These are phyloP conservation scores for Cheilosia vernalis DNA, from an alignment of 2,888 invertebrate species.

Conservation along the genomic window DNA sequence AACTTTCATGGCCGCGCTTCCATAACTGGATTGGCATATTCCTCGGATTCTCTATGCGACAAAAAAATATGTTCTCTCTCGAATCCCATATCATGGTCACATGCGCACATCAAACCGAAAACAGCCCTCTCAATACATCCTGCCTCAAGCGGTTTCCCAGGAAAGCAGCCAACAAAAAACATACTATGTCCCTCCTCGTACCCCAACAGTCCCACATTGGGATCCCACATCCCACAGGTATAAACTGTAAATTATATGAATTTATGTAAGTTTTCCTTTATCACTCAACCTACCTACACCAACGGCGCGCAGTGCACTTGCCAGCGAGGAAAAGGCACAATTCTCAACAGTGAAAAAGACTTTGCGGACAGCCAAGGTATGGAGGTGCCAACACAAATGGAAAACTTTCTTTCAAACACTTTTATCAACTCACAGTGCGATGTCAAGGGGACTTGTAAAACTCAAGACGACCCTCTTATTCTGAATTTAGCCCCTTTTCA, in stretches of 20 bases:
- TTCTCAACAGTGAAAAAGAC: conserved; percentile 33
- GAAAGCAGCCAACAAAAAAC: background rate
- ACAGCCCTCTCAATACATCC: background rate
- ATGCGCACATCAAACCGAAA: conserved; percentile 47
- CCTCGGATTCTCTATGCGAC: conserved; percentile 9
- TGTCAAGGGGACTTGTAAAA: conserved; percentile 72
- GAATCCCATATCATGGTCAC: conserved; percentile 47
- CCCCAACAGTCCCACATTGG: background rate
- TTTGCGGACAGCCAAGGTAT: conserved; percentile 42
- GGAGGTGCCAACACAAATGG: conserved; percentile 70
- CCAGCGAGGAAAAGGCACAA: conserved; percentile 1
- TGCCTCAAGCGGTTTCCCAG: background rate
- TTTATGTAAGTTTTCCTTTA: conserved; percentile 73
- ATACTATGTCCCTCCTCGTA: background rate
- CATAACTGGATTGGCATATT: conserved; percentile 3
- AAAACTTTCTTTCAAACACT: conserved; percentile 72
- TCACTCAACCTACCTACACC: conserved; percentile 51
- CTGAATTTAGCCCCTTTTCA: conserved; percentile 2
- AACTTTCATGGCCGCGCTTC: background rate
- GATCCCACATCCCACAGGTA: conserved; percentile 39
- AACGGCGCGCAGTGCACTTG: conserved; percentile 35
- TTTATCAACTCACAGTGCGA: conserved; percentile 71
- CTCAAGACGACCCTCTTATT: conserved; percentile 52
- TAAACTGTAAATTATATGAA: conserved; percentile 71
- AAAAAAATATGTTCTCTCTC: background rate